Conservation (phyloP, 1,140 invertebrate genomes). For the Brevipalpus yothersi region DNA sequence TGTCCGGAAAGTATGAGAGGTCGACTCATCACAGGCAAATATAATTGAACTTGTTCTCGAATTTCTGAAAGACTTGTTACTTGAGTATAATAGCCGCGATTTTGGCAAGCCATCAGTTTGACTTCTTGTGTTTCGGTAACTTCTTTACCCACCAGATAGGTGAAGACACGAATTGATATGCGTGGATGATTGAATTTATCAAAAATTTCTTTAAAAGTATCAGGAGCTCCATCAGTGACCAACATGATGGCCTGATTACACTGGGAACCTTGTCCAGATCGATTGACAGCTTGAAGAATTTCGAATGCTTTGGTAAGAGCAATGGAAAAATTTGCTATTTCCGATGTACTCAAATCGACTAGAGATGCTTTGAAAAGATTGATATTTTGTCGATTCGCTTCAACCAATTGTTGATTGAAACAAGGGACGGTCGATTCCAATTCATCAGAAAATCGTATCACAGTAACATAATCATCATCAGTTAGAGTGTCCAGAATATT, state of each 20-base stretch:
- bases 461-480: slow-evolving; percentile 61
- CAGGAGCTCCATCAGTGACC: slow-evolving; percentile 87
- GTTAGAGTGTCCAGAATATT: slow-evolving; percentile 81
- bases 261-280: slow-evolving; percentile 37
- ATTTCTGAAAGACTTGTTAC: slow-evolving; percentile 70
- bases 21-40: slow-evolving; percentile 66
- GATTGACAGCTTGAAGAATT: slow-evolving; percentile 30
- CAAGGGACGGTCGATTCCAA: slow-evolving; percentile 27
- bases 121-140: slow-evolving; percentile 59
- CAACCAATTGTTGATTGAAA: slow-evolving; percentile 57
- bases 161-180: slow-evolving; percentile 68
- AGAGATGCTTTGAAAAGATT: slow-evolving; percentile 52
- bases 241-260: slow-evolving; percentile 98
- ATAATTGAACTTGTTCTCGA: slow-evolving; percentile 63
- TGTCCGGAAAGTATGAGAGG: slow-evolving; percentile 42
- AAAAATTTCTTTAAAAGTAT: slow-evolving; percentile 75
- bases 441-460: slow-evolving; percentile 16
- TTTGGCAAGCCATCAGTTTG: slow-evolving; percentile 2
- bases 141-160: slow-evolving; percentile 86
- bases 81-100: slow-evolving; percentile 65
- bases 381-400: slow-evolving; percentile 66
- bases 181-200: slow-evolving; percentile 41
- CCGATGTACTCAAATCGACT: slow-evolving; percentile 45
- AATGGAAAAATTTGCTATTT: slow-evolving; percentile 79
- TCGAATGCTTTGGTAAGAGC: slow-evolving; percentile 74